phyloP scores from a whole-genome alignment of 35 echinoderm and acorn worm species.

The Stichopus chloronotus region DNA sequence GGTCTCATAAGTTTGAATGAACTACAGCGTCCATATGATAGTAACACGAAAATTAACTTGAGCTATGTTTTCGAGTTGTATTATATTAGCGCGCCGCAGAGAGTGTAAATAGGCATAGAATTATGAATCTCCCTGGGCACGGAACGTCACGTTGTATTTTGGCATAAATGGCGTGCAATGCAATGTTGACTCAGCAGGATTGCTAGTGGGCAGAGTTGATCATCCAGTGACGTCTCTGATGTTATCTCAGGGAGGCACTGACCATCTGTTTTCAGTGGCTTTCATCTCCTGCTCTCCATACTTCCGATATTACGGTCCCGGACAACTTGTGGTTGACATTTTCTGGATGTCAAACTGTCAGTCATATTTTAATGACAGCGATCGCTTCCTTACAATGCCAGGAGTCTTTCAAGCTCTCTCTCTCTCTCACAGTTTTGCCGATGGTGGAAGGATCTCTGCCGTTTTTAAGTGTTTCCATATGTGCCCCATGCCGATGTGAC shows the following conservation, averaged over 20 bases:
- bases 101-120: no score
- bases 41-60: no score
- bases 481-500: neutral
- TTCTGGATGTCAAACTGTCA: neutral
- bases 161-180: neutral
- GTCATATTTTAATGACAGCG: neutral
- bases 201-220: neutral
- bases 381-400: neutral
- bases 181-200: neutral
- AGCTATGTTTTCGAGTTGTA: no score
- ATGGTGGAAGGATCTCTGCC: neutral
- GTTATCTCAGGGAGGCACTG: neutral
- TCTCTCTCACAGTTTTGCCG: neutral
- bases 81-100: no score
- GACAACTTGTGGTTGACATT: neutral
- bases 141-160: neutral
- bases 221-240: neutral
- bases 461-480: neutral
- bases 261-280: neutral
- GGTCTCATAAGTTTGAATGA: no score
- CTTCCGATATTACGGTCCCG: neutral
- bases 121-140: no score
- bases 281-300: neutral
- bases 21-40: no score
- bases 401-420: no score